These are phyloP conservation scores for Valencia hispanica DNA, from an alignment of 2,797 vertebrate species.

Conservation along the genomic window DNA sequence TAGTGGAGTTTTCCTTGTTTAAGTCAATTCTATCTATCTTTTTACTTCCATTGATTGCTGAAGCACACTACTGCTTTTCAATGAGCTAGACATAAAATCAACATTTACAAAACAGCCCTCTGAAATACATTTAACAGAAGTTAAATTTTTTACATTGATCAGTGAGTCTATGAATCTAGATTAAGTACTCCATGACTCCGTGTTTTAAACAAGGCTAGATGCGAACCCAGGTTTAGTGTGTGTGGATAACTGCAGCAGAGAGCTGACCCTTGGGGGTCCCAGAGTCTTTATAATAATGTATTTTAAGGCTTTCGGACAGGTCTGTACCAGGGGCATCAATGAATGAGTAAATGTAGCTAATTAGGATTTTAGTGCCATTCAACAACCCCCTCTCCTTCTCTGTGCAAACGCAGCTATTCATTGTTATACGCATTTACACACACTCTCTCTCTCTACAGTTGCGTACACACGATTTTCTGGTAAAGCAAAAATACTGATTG, in stretches of 20 bases:
- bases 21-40: background rate
- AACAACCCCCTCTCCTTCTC: background rate
- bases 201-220: background rate
- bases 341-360: background rate
- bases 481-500: slow-evolving; percentile 3
- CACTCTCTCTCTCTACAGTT: background rate
- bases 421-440: background rate
- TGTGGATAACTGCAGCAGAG: background rate
- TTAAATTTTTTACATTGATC: background rate
- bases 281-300: background rate
- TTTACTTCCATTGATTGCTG: background rate
- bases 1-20: background rate
- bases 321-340: background rate
- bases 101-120: background rate
- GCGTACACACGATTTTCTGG: background rate
- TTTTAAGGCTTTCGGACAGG: background rate
- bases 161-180: background rate
- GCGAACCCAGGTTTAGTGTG: background rate
- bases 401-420: background rate
- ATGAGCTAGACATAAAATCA: background rate
- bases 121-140: background rate
- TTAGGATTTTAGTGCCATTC: background rate
- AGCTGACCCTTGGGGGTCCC: no score
- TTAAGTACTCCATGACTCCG: no score
- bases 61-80: background rate